Conservation (phyloP, 2,797 vertebrate genomes). For the Momotus momota region DNA sequence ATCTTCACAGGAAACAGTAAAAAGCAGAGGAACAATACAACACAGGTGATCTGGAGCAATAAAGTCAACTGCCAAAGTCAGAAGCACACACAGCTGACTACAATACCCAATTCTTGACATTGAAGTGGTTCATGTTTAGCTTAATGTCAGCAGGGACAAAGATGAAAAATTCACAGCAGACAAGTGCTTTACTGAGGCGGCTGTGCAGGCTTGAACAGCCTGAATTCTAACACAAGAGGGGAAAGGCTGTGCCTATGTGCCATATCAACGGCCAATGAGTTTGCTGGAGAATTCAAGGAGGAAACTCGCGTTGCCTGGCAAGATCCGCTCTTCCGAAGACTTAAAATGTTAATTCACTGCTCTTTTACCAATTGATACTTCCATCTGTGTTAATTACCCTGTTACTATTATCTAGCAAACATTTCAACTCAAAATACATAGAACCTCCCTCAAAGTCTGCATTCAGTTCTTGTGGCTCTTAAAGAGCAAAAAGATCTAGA, state of each 20-base stretch:
- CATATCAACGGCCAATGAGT: neutral
- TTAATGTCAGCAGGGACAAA: neutral
- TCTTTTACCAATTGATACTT: neutral
- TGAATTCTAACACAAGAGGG: neutral
- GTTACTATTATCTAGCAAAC: neutral
- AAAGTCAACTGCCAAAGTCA: neutral
- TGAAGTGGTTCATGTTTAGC: neutral
- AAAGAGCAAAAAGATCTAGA: neutral
- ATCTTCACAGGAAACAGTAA: neutral
- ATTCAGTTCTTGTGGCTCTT: neutral
- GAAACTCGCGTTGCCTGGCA: neutral
- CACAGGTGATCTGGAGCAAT: neutral
- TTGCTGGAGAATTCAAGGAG: neutral
- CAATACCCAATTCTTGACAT: neutral
- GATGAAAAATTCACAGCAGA: neutral
- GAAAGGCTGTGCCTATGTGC: neutral
- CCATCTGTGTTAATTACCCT: neutral
- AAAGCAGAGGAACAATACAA: neutral
- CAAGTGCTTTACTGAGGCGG: neutral
- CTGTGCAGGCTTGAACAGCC: neutral
- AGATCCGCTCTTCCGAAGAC: neutral
- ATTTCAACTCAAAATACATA: neutral
- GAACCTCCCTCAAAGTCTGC: neutral
- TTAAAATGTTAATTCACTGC: neutral
- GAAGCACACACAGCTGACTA: neutral